Conservation (phyloP, 2,888 invertebrate species). For the Lypha dubia region DNA sequence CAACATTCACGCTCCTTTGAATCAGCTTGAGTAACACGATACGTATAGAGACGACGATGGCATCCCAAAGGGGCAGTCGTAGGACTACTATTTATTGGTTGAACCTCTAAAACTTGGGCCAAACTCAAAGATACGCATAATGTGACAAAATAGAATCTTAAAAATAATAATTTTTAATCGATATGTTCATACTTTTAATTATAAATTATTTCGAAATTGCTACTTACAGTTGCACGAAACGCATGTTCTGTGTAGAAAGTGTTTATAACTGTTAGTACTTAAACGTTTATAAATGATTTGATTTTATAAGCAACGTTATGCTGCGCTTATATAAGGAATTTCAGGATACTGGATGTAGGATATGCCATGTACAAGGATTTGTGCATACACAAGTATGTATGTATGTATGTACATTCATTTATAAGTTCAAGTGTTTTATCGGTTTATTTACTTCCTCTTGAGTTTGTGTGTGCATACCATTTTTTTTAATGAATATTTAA, state of each 20-base stretch:
- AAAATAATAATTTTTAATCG: constrained; percentile 10
- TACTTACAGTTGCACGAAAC: constrained; percentile 66
- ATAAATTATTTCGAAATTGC: neutral
- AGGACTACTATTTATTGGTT: constrained; percentile 80
- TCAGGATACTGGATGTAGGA: neutral
- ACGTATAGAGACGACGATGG: constrained; percentile 87
- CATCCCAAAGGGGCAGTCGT: constrained; percentile 86
- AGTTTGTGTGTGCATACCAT: constrained; percentile 11
- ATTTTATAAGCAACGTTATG: constrained; percentile 47
- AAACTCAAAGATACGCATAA: constrained; percentile 54
- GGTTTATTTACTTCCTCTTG: constrained; percentile 10
- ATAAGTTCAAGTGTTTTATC: neutral
- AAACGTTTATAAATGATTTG: constrained; percentile 58
- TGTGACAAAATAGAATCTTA: constrained; percentile 54
- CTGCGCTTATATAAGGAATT: constrained; percentile 54
- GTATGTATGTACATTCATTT: too few species aligned
- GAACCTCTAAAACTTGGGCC: constrained; percentile 78
- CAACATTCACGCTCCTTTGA: constrained; percentile 87
- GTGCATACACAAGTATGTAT: too few species aligned
- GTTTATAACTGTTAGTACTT: constrained; percentile 45
- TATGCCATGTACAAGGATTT: neutral
- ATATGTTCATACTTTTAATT: neutral
- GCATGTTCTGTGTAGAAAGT: constrained; percentile 58
- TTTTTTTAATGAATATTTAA: constrained; percentile 63
- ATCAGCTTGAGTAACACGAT: constrained; percentile 85